Percentiles rank a stretch among this genome's conserved stretches.
Conservation (phyloP, 1,140 invertebrate species). For the Bombus impatiens region DNA sequence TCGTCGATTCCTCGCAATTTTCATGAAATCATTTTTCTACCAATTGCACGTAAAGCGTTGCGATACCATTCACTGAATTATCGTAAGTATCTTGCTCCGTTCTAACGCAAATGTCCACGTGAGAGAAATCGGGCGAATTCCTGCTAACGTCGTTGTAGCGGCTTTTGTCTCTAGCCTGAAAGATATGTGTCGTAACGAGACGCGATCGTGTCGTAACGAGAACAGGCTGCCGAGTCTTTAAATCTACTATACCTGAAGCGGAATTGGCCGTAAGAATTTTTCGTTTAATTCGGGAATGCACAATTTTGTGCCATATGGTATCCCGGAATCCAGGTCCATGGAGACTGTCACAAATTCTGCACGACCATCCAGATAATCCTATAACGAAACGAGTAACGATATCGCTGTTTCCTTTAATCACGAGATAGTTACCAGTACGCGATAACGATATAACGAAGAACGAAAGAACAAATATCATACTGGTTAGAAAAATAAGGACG, state of each 20-base stretch:
- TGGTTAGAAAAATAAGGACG: not conserved
- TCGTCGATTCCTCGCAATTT: not conserved
- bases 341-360: conserved; percentile 80
- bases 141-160: conserved; percentile 10
- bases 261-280: conserved; percentile 80
- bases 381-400: not conserved
- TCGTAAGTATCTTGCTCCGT: conserved; percentile 83
- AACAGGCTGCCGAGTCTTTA: not conserved
- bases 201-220: not conserved
- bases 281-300: conserved; percentile 82
- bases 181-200: not conserved
- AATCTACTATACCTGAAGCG: conserved; percentile 64
- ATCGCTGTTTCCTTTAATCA: too few species aligned
- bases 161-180: conserved; percentile 41
- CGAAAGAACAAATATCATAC: not conserved
- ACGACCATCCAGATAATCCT: conserved; percentile 83
- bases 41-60: conserved; percentile 71
- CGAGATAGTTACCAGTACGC: too few species aligned
- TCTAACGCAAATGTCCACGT: conserved; percentile 82
- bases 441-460: not conserved
- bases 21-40: not conserved
- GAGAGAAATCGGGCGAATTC: conserved; percentile 47
- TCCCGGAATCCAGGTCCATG: conserved; percentile 77
- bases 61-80: conserved; percentile 77
- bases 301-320: conserved; percentile 80